These are phyloP conservation scores for Bombyx huttoni DNA, from an alignment of 2,888 invertebrate species.

Conservation along the genomic window DNA sequence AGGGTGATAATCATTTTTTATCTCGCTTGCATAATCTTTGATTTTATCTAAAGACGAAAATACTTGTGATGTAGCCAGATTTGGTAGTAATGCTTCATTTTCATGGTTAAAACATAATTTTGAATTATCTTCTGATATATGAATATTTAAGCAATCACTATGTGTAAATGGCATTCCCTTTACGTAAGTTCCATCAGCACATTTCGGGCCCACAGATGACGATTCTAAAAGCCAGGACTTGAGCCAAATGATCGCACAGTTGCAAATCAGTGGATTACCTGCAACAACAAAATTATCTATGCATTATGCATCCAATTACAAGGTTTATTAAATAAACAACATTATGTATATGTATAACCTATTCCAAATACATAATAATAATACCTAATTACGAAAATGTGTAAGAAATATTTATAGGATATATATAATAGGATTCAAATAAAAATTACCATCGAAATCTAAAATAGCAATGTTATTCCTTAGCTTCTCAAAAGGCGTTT, in stretches of 20 bases:
- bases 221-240: slow-evolving; percentile 86
- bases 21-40: slow-evolving; percentile 54
- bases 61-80: slow-evolving; percentile 71
- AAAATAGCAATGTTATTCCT: slow-evolving; percentile 86
- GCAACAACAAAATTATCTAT: slow-evolving; percentile 15
- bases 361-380: no score
- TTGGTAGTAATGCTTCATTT: slow-evolving; percentile 73
- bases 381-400: no score
- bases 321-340: no score
- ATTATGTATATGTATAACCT: no score
- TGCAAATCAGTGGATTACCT: slow-evolving; percentile 89
- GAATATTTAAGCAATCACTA: slow-evolving; percentile 74
- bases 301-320: no score
- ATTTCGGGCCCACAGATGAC: slow-evolving; percentile 81
- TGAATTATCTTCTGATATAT: slow-evolving; percentile 64
- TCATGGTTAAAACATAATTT: slow-evolving; percentile 77
- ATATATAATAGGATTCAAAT: background rate
- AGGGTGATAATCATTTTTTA: slow-evolving; percentile 50
- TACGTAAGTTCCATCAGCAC: slow-evolving; percentile 83
- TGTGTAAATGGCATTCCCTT: slow-evolving; percentile 80
- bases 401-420: no score
- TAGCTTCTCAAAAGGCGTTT: slow-evolving; percentile 81
- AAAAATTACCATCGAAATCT: slow-evolving; percentile 82
- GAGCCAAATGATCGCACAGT: slow-evolving; percentile 87
- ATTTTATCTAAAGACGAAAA: slow-evolving; percentile 73